Evolutionary conservation across 2,888 invertebrate species (phyloP).

Genomic region (Metellina segmentata): DNA sequence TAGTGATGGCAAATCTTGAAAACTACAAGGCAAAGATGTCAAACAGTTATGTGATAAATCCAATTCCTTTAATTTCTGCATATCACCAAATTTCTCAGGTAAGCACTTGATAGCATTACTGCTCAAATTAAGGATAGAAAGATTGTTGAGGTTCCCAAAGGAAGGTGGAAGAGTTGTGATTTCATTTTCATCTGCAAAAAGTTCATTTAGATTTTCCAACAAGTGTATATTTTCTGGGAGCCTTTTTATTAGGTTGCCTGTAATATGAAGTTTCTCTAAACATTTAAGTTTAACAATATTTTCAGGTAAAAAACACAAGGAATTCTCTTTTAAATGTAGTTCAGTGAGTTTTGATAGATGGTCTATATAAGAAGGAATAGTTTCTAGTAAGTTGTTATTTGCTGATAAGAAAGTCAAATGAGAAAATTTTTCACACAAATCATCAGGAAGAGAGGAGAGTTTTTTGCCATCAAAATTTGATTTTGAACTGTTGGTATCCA

Average conservation of each 20-base stretch:
- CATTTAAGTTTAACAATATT: slow-evolving; percentile 36
- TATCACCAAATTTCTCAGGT: slow-evolving; percentile 85
- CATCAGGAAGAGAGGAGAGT: slow-evolving; percentile 32
- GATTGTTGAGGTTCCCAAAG: slow-evolving; percentile 38
- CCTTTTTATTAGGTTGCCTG: slow-evolving; percentile 49
- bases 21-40: slow-evolving; percentile 79
- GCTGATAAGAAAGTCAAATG: slow-evolving; percentile 79
- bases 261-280: slow-evolving; percentile 55
- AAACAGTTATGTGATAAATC: slow-evolving; percentile 83
- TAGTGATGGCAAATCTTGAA: slow-evolving; percentile 46
- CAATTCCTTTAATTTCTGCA: slow-evolving; percentile 85
- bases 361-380: slow-evolving; percentile 87
- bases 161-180: slow-evolving; percentile 36
- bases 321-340: slow-evolving; percentile 65
- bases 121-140: slow-evolving; percentile 86
- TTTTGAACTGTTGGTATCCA: slow-evolving; percentile 7
- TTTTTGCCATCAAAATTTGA: slow-evolving; percentile 62
- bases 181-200: slow-evolving; percentile 64
- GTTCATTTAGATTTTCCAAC: slow-evolving; percentile 24
- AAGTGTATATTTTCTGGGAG: slow-evolving; percentile 25
- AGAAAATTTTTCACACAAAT: slow-evolving; percentile 25
- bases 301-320: slow-evolving; percentile 49
- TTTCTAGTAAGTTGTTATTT: slow-evolving; percentile 87
- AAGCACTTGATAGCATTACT: slow-evolving; percentile 86
- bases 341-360: slow-evolving; percentile 84